Evolutionary conservation across 2,113 vertebrate genomes (phyloP), one percentile per base, ranked within the genome.

Genomic region (Panthera uncia): DNA sequence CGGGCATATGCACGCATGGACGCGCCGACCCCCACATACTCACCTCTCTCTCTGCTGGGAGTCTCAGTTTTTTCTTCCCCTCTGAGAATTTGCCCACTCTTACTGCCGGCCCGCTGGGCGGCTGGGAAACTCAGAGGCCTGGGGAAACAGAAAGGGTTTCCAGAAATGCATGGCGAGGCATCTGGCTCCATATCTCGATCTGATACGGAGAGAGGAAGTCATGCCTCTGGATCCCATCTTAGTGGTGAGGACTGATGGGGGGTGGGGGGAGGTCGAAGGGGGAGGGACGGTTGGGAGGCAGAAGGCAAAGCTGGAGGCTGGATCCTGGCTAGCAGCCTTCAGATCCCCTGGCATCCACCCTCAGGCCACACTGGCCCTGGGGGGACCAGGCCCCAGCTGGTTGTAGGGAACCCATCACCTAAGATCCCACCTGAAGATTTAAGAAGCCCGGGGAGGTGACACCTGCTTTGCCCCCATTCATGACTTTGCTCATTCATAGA

Each of bases 231-330:
- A 23, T 38, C 68, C 61, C 36, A 21, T 31, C 31, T 89, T 52
- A 36, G 61, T 4, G n/a, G 23, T 4, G 18, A 78, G 55, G 55
- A 15, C 57, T 18, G 33, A 45, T 45, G 23, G 52, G 66, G 16
- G 21, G 4, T 0, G 0, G 16, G 11, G 3, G 31, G 25, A 12
- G 45, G 23, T n/a, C 3, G 33, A 15, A 4, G 29, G 6, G 0
- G 0, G 21, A 14, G 3, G 31, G 25, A 31, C 4, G 12, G 3
- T 1, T 41, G 52, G 61, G 89, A 38, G 18, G 45, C 15, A 19
- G 25, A 16, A 84, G 38, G 45, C 63, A 6, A 48, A 69, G 45
- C 11, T 21, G 52, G 38, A 76, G 65, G 15, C 11, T 74, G 92
- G 55, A n/a, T 45, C 36, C 82, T 55, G 84, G 63, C 12, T 4